phyloP scores from a whole-genome alignment of 2,888 invertebrate species.

The Molanna angustata region DNA sequence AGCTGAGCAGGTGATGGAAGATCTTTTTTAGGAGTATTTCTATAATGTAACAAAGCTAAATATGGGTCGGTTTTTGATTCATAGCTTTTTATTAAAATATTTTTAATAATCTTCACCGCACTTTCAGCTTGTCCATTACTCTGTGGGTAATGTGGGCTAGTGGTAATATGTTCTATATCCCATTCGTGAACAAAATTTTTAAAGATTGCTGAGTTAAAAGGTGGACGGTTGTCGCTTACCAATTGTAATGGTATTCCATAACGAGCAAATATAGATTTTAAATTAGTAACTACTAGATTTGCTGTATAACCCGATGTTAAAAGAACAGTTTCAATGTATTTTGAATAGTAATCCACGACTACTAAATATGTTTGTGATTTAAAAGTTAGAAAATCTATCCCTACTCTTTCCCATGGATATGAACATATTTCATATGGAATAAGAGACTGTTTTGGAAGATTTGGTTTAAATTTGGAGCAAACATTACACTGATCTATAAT shows the following conservation, averaged over 20 bases:
- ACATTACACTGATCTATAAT: constrained; percentile 25
- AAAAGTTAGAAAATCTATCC: constrained; percentile 32
- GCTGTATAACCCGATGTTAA: background rate
- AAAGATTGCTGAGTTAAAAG: background rate
- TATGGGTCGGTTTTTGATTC: constrained; percentile 15
- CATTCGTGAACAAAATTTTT: background rate
- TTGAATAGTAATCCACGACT: constrained; percentile 2
- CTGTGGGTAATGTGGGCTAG: constrained; percentile 20
- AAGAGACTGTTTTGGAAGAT: constrained; percentile 22
- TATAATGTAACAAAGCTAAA: constrained; percentile 12
- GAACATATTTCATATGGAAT: constrained; percentile 28
- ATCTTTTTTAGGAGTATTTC: constrained; percentile 14
- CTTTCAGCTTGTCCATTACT: constrained; percentile 29
- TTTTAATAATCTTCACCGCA: constrained; percentile 33
- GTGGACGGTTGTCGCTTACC: background rate
- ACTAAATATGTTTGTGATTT: constrained; percentile 13
- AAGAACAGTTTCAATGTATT: background rate
- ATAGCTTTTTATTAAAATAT: constrained; percentile 14
- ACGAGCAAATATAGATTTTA: background rate
- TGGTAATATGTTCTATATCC: background rate
- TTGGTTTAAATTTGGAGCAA: constrained; percentile 18
- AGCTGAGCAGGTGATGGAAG: constrained; percentile 10
- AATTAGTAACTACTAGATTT: background rate
- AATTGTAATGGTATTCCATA: background rate
- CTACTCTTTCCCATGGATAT: constrained; percentile 32